These are phyloP conservation scores for Drosophila kokeensis DNA, from an alignment of 2,888 invertebrate species.

Conservation along the genomic window DNA sequence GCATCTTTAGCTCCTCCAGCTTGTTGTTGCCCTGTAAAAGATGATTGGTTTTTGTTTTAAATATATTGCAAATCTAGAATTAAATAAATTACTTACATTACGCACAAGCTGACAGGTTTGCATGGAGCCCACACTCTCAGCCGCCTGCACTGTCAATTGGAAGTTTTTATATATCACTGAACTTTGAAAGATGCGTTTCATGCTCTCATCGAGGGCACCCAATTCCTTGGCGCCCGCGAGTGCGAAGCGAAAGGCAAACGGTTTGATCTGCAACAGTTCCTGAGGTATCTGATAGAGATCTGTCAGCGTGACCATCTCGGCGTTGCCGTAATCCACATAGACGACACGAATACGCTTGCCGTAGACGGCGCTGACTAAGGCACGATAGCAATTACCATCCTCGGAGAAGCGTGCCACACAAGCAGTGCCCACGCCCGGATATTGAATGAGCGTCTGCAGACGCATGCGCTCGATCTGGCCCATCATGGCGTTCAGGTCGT, in stretches of 20 bases:
- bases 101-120: slow-evolving; percentile 89
- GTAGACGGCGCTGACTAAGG: slow-evolving; percentile 90
- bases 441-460: slow-evolving; percentile 88
- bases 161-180: slow-evolving; percentile 88
- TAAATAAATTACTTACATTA: slow-evolving; percentile 45
- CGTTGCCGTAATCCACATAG: slow-evolving; percentile 93
- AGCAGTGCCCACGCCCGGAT: slow-evolving; percentile 91
- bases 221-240: slow-evolving; percentile 89
- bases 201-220: slow-evolving; percentile 86
- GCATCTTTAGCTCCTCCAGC: slow-evolving; percentile 77
- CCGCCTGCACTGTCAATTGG: slow-evolving; percentile 88
- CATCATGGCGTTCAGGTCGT: slow-evolving; percentile 89
- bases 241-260: slow-evolving; percentile 91
- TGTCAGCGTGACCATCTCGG: slow-evolving; percentile 89
- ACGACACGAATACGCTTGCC: slow-evolving; percentile 91
- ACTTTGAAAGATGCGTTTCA: slow-evolving; percentile 90
- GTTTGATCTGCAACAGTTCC: slow-evolving; percentile 89
- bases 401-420: slow-evolving; percentile 91
- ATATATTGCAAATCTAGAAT: not conserved
- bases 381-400: slow-evolving; percentile 90
- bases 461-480: slow-evolving; percentile 89
- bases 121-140: slow-evolving; percentile 90
- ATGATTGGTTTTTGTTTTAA: not conserved
- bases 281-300: slow-evolving; percentile 91
- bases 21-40: slow-evolving; percentile 70